Base-by-base conservation (phyloP, 1,140 invertebrate genomes). In the Apocrypta bakeri region DNA sequence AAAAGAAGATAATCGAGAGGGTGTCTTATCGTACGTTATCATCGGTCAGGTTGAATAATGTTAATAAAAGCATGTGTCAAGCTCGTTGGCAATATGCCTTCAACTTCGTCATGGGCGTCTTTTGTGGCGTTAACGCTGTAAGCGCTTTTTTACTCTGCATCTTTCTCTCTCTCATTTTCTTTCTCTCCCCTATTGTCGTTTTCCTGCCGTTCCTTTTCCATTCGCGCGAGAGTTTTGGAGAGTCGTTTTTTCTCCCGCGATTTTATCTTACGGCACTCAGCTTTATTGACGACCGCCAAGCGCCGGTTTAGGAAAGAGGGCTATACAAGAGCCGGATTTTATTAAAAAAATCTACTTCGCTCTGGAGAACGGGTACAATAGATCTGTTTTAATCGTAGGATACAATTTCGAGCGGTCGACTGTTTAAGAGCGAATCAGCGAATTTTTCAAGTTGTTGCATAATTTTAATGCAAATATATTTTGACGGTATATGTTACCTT, bases 41-140 rank as follows among this genome's bases (percentile, higher is more conserved):
- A 56, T 79, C 77, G 68, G 42, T 29, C 42, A 61, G 66, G 17
- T 79, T 79, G 77, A 79, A 79, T 71, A 79, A 79, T 79, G 21
- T 79, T 3, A 33, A 33, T 42, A 4, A 8, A 71, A 79, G 42
- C 77, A 79, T 61, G 61, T 61, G 48, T 56, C 31, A 21, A 1
- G 29, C 40, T 71, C 27, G 3, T 56, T 48, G 37, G 17, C n/a
- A 27, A n/a, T 37, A 24, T 27, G 21, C 29, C 69, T 71, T 48
- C 42, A 37, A 48, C 25, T 42, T 14, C 40, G n/a, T n/a, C n/a
- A n/a, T n/a, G n/a, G n/a, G n/a, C n/a, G n/a, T 24, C 40, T 69
- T 1, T 69, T 2, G 17, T 78, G 24, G 21, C 24, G 63, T 68
- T 78, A 78, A 68, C 14, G 37, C 64, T 79, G 68, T n/a, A 11